Evolutionary conservation across 2,113 vertebrate genomes (phyloP).

Genomic region (Perognathus longimembris): DNA sequence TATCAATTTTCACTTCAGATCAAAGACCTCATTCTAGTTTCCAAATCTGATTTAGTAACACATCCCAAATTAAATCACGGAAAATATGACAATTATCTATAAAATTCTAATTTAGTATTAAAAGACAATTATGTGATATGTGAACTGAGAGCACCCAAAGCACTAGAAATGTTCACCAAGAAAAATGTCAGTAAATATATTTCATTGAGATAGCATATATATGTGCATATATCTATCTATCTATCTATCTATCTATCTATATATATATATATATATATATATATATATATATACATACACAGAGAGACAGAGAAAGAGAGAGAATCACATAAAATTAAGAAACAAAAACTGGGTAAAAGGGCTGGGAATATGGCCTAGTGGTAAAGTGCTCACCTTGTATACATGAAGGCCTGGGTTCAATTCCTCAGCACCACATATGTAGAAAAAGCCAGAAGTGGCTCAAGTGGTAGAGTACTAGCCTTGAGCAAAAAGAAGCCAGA

Average conservation of each 20-base stretch:
- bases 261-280: too few relatives aligned
- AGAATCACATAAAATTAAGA: not conserved
- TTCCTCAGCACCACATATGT: too few relatives aligned
- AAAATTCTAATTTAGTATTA: conserved; percentile 17
- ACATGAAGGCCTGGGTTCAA: too few relatives aligned
- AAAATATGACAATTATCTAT: not conserved
- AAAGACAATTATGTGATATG: not conserved
- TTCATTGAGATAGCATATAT: not conserved
- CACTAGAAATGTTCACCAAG: not conserved
- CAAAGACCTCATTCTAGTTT: not conserved
- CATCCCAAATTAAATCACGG: not conserved
- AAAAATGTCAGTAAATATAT: conserved; percentile 18
- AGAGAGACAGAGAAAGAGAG: too few relatives aligned
- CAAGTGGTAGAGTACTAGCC: too few relatives aligned
- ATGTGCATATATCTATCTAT: too few relatives aligned
- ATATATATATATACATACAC: too few relatives aligned
- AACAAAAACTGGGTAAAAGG: conserved; percentile 20
- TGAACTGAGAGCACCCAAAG: not conserved
- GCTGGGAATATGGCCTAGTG: too few relatives aligned
- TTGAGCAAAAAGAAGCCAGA: too few relatives aligned
- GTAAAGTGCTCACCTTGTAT: too few relatives aligned
- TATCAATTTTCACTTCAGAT: not conserved
- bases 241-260: too few relatives aligned
- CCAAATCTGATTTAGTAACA: not conserved
- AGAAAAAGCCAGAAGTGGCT: too few relatives aligned